Base-by-base conservation (phyloP, 35 echinoderm and acorn worm genomes). In the Ptychodera flava region DNA sequence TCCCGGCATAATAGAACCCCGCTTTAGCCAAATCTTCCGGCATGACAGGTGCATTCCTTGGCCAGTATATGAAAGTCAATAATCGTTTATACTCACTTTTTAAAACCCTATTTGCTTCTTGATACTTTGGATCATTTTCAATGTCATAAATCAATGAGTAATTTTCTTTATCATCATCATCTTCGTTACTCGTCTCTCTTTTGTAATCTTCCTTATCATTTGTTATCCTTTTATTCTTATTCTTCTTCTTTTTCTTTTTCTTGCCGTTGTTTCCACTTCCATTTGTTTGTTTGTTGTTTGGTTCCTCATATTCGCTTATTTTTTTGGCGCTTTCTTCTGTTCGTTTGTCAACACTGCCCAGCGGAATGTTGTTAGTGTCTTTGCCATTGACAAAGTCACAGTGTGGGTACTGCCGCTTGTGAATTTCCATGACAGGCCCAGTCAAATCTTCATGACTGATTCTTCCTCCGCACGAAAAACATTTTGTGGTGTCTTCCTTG, bases 361-460 rank as follows among this genome's bases (percentile, higher is more conserved):
- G 36, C 0, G 92, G 84, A 38, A 94, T 77, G 83, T 97, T 97
- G 16, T n/a, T 81, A 28, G 78, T 76, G 32, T 84, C 85, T 6
- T 33, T 83, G 78, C 87, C 89, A 37, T 78, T 53, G 28, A 94
- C 90, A 90, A 97, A 97, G 16, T 88, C 85, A 36, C 95, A 97
- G 1, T 80, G 86, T 45, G 92, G 92, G 83, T 92, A 94, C 22
- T 87, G 86, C 35, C 82, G 88, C 81, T 87, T 92, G 64, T 97
- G 95, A 36, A 94, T 92, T 77, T 92, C 95, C 88, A 97, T 92
- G 10, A 34, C 95, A 34, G 89, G 85, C 53, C 94, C 95, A 32
- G 92, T 90, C 85, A 36, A 91, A 77, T 89, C 92, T 88, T 87
- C 93, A 78, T 94, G 84, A 78, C 89, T 91, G 30, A 97, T 91